Evolutionary conservation across 2,797 vertebrate species (phyloP), one percentile per base, ranked within the genome.

Genomic region (Sciurus carolinensis): DNA sequence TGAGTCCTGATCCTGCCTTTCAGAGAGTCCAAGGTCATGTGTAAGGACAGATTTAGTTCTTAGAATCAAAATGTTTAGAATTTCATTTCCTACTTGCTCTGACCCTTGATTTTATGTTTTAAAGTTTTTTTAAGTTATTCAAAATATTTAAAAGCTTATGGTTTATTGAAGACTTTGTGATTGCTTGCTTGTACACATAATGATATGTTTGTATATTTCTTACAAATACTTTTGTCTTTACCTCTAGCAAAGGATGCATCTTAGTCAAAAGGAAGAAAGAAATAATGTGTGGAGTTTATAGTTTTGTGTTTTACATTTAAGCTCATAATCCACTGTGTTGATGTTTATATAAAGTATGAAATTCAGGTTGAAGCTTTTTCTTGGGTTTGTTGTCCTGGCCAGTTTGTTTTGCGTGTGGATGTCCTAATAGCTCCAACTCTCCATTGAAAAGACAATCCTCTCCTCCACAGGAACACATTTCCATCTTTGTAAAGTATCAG

Each of bases 1-100:
- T 33, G 59, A 76, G 44, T 90, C 64, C 69, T 92, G 33, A 42
- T 90, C 30, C 36, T 81, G 14, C 67, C 20, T 91, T 93, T 62
- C 59, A 66, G 62, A 81, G 26, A 50, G 36, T 89, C 94, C 72
- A 87, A 52, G 36, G 52, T 92, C 72, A 86, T 47, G 75, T 87
- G 91, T 76, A 89, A 94, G 54, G 54, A 66, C 24, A 59, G 64
- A 91, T 95, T 95, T 88, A 73, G 30, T 90, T 85, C 85, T 79
- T 93, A 76, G 92, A 96, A 87, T 95, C 84, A 91, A 94, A 97
- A 87, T 96, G 83, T 71, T 84, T 95, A 82, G 94, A 91, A 93
- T 87, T 73, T 80, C 22, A 76, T 90, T 95, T 97, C 47, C 39
- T 91, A 24, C 57, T 96, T 95, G 50, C 30, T 93, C 13, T 83